Evolutionary conservation across 1,140 invertebrate genomes (phyloP).

Genomic region (Drosophila sproati): DNA sequence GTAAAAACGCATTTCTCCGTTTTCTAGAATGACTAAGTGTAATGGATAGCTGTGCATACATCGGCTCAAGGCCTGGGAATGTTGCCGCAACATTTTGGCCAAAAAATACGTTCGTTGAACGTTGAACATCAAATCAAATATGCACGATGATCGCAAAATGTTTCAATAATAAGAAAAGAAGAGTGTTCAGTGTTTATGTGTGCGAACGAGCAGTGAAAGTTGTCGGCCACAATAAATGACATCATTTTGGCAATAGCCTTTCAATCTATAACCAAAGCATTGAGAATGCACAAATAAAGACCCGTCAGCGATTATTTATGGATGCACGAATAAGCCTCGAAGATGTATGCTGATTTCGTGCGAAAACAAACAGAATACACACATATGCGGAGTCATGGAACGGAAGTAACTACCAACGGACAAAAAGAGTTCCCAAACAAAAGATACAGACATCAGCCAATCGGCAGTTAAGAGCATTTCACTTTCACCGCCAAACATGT

Average conservation of each 20-base stretch:
- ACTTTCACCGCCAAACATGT: constrained; percentile 83
- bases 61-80: not conserved
- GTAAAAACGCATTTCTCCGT: not conserved
- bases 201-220: constrained; percentile 73
- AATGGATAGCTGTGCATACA: not conserved
- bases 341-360: constrained; percentile 48
- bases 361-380: constrained; percentile 40
- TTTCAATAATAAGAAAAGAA: constrained; percentile 7
- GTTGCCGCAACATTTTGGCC: constrained; percentile 6
- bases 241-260: constrained; percentile 72
- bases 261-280: constrained; percentile 40
- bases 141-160: constrained; percentile 32
- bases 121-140: constrained; percentile 58
- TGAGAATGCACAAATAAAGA: constrained; percentile 28
- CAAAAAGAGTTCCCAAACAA: constrained; percentile 12
- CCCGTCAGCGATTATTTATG: constrained; percentile 23
- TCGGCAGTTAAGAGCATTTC: constrained; percentile 59
- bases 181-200: constrained; percentile 30
- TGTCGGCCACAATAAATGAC: constrained; percentile 75
- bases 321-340: constrained; percentile 29
- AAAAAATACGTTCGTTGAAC: constrained; percentile 14
- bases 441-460: constrained; percentile 3
- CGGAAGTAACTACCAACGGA: constrained; percentile 55
- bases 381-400: constrained; percentile 60
- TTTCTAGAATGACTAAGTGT: constrained; percentile 15